phyloP scores from a whole-genome alignment of 2,888 invertebrate species.

The Chirona hameri region DNA sequence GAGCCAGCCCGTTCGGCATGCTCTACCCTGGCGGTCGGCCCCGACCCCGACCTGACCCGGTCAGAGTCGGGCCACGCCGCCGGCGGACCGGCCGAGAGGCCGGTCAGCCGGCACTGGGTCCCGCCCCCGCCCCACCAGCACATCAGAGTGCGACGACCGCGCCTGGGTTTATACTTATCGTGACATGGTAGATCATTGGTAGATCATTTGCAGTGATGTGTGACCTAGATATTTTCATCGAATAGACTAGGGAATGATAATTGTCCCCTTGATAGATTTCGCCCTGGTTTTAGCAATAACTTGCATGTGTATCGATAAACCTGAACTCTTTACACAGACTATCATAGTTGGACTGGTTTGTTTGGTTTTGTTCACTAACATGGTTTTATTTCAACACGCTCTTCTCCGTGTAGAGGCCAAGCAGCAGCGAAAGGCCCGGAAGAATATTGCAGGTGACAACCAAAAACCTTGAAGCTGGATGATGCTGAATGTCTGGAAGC shows the following conservation, averaged over 20 bases:
- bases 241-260: constrained; percentile 26
- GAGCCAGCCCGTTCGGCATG: neutral
- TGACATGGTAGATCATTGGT: neutral
- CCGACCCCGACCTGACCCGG: no score
- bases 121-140: neutral
- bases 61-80: neutral
- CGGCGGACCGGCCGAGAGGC: neutral
- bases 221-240: constrained; percentile 24
- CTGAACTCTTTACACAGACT: constrained; percentile 10
- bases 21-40: neutral
- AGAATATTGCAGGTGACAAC: constrained; percentile 43
- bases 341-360: constrained; percentile 8
- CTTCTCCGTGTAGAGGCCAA: constrained; percentile 69
- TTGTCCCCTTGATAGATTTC: constrained; percentile 27
- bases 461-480: constrained; percentile 37
- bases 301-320: constrained; percentile 28
- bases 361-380: constrained; percentile 29
- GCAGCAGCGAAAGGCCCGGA: constrained; percentile 93
- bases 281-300: constrained; percentile 11
- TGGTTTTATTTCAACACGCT: constrained; percentile 28
- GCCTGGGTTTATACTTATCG: constrained; percentile 3
- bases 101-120: neutral
- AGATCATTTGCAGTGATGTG: constrained; percentile 22
- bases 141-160: neutral
- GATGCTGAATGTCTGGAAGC: constrained; percentile 37